Base-by-base conservation (phyloP, 2,113 vertebrate species). In the Paraplagusia blochii region DNA sequence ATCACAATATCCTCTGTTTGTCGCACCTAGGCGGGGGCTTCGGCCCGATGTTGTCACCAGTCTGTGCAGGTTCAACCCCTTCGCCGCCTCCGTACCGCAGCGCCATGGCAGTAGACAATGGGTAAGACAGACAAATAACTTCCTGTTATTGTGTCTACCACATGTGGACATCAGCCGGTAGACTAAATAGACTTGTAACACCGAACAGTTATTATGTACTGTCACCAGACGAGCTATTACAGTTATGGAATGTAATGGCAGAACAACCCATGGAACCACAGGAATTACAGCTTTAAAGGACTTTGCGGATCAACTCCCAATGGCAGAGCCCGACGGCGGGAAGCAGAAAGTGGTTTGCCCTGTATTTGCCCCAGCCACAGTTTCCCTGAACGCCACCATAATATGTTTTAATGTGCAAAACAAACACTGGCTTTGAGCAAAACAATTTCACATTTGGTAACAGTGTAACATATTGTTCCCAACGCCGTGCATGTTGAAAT, bases 1-100 rank as follows among this genome's bases (percentile, higher is more conserved):
- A 43, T 64, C 58, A 53, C 18, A 56, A 17, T 44, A 22, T 36
- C 8, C 29, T 46, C 18, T 53, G 45, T 55, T 43, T 43, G 2
- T 45, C 45, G 45, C 22, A 12, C 18, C 12, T 11, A 22, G 49
- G 53, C 53, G 9, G 29, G n/a, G n/a, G n/a, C n/a, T n/a, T n/a
- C n/a, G n/a, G n/a, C n/a, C n/a, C n/a, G n/a, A n/a, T n/a, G n/a
- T n/a, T n/a, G n/a, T n/a, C n/a, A n/a, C n/a, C n/a, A n/a, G n/a
- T 7, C 1, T 40, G 34, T 18, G 33, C 51, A 17, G 33, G 16
- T 13, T 15, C 7, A 9, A 3, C 12, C 6, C 12, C 13, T 13
- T 7, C n/a, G n/a, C n/a, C n/a, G n/a, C n/a, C n/a, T n/a, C n/a
- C n/a, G n/a, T n/a, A n/a, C n/a, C n/a, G n/a, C n/a, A n/a, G 1